These are phyloP conservation scores for Hippocampus zosterae DNA, from an alignment of 2,113 vertebrate species.

Conservation along the genomic window DNA sequence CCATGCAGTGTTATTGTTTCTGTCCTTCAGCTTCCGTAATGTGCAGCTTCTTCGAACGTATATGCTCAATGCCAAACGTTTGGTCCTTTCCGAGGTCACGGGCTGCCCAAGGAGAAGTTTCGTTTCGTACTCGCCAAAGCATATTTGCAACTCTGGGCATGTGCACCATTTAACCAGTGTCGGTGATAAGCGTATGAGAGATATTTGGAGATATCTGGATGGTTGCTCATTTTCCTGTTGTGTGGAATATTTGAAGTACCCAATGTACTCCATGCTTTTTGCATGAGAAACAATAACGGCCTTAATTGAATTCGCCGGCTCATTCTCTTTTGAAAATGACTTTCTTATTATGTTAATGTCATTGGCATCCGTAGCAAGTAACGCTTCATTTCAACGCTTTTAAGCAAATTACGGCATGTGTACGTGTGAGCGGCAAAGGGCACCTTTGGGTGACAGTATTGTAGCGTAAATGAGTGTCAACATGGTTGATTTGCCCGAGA, in stretches of 20 bases:
- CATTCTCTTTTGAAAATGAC: not conserved
- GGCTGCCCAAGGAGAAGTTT: conserved; percentile 23
- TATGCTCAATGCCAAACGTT: conserved; percentile 7
- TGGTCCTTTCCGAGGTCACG: not conserved
- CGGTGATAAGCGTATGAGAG: too few relatives aligned
- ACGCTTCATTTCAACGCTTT: conserved; percentile 29
- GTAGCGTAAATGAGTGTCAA: conserved; percentile 60
- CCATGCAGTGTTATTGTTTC: not conserved
- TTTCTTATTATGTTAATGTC: not conserved
- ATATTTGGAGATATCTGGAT: too few relatives aligned
- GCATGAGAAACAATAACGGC: too few relatives aligned
- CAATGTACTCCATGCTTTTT: too few relatives aligned
- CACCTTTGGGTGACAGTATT: conserved; percentile 52
- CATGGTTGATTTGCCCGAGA: conserved; percentile 46
- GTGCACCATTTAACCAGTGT: conserved; percentile 31
- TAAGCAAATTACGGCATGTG: conserved; percentile 37
- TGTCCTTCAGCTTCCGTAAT: not conserved
- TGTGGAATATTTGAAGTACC: too few relatives aligned
- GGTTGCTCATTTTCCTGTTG: too few relatives aligned
- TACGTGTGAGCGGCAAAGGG: conserved; percentile 22
- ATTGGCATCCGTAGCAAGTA: not conserved
- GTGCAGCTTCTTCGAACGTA: not conserved
- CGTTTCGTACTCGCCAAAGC: conserved; percentile 47
- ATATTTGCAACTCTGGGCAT: conserved; percentile 39
- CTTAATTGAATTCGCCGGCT: not conserved